These are phyloP conservation scores for Oreochromis tanganicae DNA, from an alignment of 2,113 vertebrate species.

Conservation along the genomic window DNA sequence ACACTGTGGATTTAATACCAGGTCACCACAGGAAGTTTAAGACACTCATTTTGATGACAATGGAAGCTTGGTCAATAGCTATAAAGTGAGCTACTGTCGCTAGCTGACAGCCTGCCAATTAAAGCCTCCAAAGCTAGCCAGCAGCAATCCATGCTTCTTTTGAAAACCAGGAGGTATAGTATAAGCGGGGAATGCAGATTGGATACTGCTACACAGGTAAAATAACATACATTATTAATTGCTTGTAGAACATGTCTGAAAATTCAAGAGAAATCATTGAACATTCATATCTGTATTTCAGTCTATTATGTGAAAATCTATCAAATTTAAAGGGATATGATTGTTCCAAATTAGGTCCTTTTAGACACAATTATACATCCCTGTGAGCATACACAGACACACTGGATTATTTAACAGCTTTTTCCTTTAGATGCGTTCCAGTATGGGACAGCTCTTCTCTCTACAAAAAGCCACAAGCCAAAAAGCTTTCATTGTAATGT, in stretches of 20 bases:
- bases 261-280: not conserved
- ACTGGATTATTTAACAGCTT: not conserved
- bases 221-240: not conserved
- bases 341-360: not conserved
- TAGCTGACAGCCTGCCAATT: too few relatives aligned
- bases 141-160: too few relatives aligned
- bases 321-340: not conserved
- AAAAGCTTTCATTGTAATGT: not conserved
- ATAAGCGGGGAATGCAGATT: too few relatives aligned
- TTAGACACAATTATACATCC: not conserved
- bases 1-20: too few relatives aligned
- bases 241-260: not conserved
- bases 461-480: not conserved
- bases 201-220: too few relatives aligned
- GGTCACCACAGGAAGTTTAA: too few relatives aligned
- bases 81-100: too few relatives aligned
- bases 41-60: too few relatives aligned
- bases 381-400: not conserved
- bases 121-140: too few relatives aligned
- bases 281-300: not conserved
- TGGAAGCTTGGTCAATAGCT: too few relatives aligned
- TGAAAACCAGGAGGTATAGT: too few relatives aligned
- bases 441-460: not conserved
- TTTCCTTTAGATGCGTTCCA: not conserved
- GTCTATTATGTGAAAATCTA: not conserved